phyloP scores from a whole-genome alignment of 2,888 invertebrate species.

The Tipula helvola region DNA sequence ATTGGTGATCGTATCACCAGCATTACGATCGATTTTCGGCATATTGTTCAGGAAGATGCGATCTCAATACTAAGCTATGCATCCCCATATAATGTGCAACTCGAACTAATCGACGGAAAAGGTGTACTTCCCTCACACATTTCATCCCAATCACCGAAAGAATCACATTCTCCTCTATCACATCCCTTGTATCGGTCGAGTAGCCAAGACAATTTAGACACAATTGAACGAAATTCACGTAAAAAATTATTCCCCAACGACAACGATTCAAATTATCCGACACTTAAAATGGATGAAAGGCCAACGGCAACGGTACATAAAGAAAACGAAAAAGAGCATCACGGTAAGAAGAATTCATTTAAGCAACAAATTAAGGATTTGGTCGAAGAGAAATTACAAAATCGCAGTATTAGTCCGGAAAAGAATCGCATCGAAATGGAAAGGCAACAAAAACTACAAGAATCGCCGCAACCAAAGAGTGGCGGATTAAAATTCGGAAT shows the following conservation, averaged over 20 bases:
- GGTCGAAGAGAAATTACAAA: conserved; percentile 17
- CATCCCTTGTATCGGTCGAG: conserved; percentile 73
- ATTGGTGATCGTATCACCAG: conserved; percentile 79
- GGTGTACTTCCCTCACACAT: conserved; percentile 14
- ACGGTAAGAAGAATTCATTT: conserved; percentile 13
- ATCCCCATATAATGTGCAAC: conserved; percentile 75
- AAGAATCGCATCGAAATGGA: conserved; percentile 32
- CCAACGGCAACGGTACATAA: conserved; percentile 11
- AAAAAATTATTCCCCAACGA: conserved; percentile 16
- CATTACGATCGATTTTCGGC: conserved; percentile 75
- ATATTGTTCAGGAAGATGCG: conserved; percentile 84
- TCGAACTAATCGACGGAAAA: conserved; percentile 54
- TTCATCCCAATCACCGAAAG: conserved; percentile 13
- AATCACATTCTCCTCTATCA: conserved; percentile 35
- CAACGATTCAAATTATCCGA: conserved; percentile 16
- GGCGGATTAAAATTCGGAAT: conserved; percentile 56
- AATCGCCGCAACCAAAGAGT: conserved; percentile 27
- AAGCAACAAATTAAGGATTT: conserved; percentile 15
- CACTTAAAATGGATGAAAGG: conserved; percentile 16
- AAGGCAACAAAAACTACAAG: conserved; percentile 29
- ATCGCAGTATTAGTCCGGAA: conserved; percentile 12
- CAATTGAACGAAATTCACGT: conserved; percentile 24
- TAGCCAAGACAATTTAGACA: conserved; percentile 49
- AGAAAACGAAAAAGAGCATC: conserved; percentile 15
- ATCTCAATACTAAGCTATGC: conserved; percentile 80